Evolutionary conservation across 2,888 invertebrate genomes (phyloP).

Genomic region (Lasius fuliginosus): DNA sequence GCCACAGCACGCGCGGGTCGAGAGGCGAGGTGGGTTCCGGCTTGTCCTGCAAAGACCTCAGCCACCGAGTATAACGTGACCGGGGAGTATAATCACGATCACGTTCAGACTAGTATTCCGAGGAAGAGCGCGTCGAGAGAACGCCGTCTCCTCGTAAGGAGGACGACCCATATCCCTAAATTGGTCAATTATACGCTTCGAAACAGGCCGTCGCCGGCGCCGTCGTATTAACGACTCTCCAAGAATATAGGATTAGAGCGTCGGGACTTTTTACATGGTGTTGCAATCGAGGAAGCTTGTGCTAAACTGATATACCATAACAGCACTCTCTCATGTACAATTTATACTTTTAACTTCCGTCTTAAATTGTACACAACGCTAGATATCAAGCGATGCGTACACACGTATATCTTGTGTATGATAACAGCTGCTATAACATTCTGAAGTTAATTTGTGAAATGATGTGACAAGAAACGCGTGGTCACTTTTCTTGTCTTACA

Average conservation of each 20-base stretch:
- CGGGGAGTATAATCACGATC: slow-evolving; percentile 62
- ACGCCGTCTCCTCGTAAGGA: slow-evolving; percentile 15
- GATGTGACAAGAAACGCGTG: too few relatives aligned
- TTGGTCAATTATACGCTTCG: slow-evolving; percentile 45
- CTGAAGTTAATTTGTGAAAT: too few relatives aligned
- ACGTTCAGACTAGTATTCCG: slow-evolving; percentile 60
- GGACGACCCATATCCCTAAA: slow-evolving; percentile 38
- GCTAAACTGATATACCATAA: background rate
- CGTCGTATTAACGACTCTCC: slow-evolving; percentile 10
- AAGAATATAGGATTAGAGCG: slow-evolving; percentile 29
- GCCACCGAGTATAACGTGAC: slow-evolving; percentile 69
- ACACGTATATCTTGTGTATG: background rate
- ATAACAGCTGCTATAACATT: too few relatives aligned
- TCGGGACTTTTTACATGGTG: background rate
- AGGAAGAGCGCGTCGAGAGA: slow-evolving; percentile 56
- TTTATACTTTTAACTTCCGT: background rate
- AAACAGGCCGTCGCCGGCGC: slow-evolving; percentile 6
- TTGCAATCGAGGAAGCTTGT: background rate
- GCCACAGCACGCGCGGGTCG: slow-evolving; percentile 33
- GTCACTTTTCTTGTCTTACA: too few relatives aligned
- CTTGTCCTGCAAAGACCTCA: slow-evolving; percentile 62
- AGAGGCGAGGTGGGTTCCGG: slow-evolving; percentile 43
- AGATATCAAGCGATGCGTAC: background rate
- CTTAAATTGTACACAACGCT: background rate
- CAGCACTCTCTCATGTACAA: background rate